Evolutionary conservation across 2,888 invertebrate species (phyloP).

Genomic region (Nomada hirtipes): DNA sequence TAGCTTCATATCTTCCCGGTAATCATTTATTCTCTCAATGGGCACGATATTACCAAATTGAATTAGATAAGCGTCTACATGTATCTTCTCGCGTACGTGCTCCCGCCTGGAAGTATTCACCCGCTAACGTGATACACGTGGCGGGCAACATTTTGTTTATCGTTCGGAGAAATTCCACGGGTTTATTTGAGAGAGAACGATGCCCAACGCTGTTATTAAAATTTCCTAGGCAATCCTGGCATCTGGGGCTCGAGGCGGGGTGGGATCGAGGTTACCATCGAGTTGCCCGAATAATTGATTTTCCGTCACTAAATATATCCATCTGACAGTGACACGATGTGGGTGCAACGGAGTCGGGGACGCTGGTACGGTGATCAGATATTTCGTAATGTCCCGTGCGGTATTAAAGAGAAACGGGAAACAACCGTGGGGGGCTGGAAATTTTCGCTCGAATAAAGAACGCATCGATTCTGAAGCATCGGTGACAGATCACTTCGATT

Average conservation of each 20-base stretch:
- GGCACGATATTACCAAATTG: conserved; percentile 83
- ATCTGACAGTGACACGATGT: conserved; percentile 72
- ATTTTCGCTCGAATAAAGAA: conserved; percentile 49
- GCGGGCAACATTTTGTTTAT: not conserved
- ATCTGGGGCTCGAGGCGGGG: too few relatives aligned
- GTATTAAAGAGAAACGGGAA: conserved; percentile 54
- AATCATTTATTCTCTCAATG: conserved; percentile 84
- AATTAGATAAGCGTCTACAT: conserved; percentile 82
- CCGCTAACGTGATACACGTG: not conserved
- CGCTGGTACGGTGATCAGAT: conserved; percentile 26
- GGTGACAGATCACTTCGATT: conserved; percentile 56
- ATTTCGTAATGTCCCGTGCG: conserved; percentile 54
- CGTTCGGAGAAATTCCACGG: not conserved
- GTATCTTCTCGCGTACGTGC: conserved; percentile 73
- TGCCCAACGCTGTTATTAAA: conserved; percentile 38
- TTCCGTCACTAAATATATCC: conserved; percentile 80
- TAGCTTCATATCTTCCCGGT: conserved; percentile 83
- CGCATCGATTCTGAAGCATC: conserved; percentile 59
- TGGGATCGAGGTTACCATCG: too few relatives aligned
- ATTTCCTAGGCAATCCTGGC: not conserved
- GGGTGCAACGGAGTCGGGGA: conserved; percentile 52
- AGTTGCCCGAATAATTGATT: conserved; percentile 75
- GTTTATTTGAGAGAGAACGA: not conserved
- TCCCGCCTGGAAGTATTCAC: conserved; percentile 42
- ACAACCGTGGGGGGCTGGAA: conserved; percentile 30